Base-by-base conservation (phyloP, 2,113 vertebrate genomes). In the Thomomys bottae region DNA sequence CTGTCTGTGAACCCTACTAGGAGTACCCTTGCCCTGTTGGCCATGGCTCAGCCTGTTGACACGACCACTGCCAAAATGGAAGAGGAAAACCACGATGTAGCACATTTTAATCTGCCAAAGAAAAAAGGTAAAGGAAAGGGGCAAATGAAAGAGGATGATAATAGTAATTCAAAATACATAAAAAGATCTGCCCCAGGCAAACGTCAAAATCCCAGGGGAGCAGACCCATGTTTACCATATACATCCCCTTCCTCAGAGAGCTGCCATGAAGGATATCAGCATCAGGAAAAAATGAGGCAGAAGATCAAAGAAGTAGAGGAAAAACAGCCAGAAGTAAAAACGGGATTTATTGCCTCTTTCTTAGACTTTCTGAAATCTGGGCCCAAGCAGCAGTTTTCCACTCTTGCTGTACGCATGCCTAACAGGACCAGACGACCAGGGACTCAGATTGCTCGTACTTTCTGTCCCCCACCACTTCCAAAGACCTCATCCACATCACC, bases 261-360 rank as follows among this genome's bases (percentile, higher is more conserved):
- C 34, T 98, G 97, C 63, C 98, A 98, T 2, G 99, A 99, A 85
- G 97, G 98, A 92, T 99, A 99, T 96, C 98, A 99, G 80, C 99
- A 99, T 97, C 99, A 99, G 95, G 99, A 99, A 97, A 98, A 98
- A 95, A 99, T 99, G 97, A 98, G 99, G 94, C 99, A 99, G 97
- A 99, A 99, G 98, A 99, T 99, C 85, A 98, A 98, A 94, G 99
- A 99, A 96, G 99, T 99, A 67, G 99, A 99, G 94, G 99, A 99
- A 97, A 99, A 99, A 92, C 99, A 99, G 75, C 99, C 99, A 82
- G 99, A 99, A 96, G 99, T 99, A 90, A 99, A 99, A 98, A 99
- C 98, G 57, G 99, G 99, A 89, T 99, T 99, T 96, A 99, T 99
- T 15, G 99, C 98, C 72, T 99, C 99, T 93, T 99, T 99, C 97